phyloP scores from a whole-genome alignment of 2,888 invertebrate genomes.

The Lochmaea crataegi region DNA sequence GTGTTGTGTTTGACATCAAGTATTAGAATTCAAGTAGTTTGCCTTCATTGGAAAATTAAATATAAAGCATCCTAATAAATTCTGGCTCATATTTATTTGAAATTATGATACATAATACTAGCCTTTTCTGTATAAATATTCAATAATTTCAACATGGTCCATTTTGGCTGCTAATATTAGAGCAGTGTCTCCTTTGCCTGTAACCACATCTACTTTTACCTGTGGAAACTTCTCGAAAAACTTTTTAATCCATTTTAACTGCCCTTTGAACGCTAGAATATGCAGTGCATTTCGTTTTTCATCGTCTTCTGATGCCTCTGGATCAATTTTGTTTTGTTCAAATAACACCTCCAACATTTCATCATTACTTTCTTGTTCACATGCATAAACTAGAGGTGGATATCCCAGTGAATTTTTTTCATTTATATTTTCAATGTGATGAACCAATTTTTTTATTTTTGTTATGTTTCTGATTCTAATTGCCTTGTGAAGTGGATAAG shows the following conservation, averaged over 20 bases:
- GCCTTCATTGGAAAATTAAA: too few species aligned
- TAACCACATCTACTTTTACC: constrained; percentile 22
- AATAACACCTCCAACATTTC: constrained; percentile 26
- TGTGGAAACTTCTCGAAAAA: constrained; percentile 32
- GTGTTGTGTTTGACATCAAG: too few species aligned
- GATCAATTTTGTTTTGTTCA: constrained; percentile 30
- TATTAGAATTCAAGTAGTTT: too few species aligned
- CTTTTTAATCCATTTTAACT: constrained; percentile 21
- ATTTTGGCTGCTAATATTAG: constrained; percentile 33
- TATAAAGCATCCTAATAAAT: too few species aligned
- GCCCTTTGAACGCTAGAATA: constrained; percentile 32
- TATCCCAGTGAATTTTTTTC: constrained; percentile 29
- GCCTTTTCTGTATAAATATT: constrained; percentile 28
- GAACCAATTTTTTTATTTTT: constrained; percentile 32
- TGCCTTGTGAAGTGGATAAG: constrained; percentile 30
- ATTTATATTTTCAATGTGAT: constrained; percentile 24
- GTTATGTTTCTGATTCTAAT: constrained; percentile 24
- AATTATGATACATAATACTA: not conserved
- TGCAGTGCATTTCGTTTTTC: constrained; percentile 24
- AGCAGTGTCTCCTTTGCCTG: constrained; percentile 28
- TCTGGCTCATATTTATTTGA: too few species aligned
- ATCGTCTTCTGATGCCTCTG: constrained; percentile 14
- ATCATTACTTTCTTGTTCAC: constrained; percentile 28
- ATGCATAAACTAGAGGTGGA: constrained; percentile 30
- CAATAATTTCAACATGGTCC: constrained; percentile 28